phyloP scores from a whole-genome alignment of 2,113 vertebrate species.

The Ramphastos sulfuratus region DNA sequence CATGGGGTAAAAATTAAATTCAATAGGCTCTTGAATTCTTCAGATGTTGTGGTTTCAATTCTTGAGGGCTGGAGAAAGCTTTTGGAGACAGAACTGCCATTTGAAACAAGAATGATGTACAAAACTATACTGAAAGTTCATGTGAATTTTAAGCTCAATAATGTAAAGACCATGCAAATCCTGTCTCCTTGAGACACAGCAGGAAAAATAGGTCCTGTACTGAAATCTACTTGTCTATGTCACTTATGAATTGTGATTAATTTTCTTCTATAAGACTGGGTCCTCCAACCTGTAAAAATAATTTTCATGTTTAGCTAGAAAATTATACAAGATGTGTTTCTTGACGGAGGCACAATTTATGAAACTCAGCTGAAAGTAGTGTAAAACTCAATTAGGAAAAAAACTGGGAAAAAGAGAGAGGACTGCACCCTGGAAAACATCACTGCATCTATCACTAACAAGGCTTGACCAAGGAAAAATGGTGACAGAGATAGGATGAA shows the following conservation, averaged over 20 bases:
- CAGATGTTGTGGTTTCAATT: not conserved
- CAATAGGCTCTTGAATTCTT: not conserved
- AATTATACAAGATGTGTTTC: constrained; percentile 40
- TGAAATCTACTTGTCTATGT: not conserved
- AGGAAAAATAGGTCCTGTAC: constrained; percentile 16
- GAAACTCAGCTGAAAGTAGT: not conserved
- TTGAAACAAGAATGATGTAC: not conserved
- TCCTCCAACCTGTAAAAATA: constrained; percentile 61
- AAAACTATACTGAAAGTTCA: not conserved
- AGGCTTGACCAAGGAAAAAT: not conserved
- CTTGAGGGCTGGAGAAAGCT: not conserved
- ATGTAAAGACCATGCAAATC: constrained; percentile 53
- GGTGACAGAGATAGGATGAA: not conserved
- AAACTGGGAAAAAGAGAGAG: not conserved
- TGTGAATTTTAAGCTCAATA: not conserved
- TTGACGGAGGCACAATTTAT: constrained; percentile 23
- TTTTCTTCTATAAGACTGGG: constrained; percentile 29
- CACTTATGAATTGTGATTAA: constrained; percentile 56
- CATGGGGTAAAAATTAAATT: not conserved
- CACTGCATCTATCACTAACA: not conserved
- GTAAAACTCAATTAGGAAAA: not conserved
- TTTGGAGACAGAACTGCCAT: not conserved
- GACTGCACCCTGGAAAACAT: not conserved
- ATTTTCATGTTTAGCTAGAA: constrained; percentile 48
- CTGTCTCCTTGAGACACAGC: constrained; percentile 15